Percentiles rank a stretch among this genome's conserved stretches.
These are phyloP conservation scores for Cynopterus sphinx DNA, from an alignment of 2,797 vertebrate genomes.

Conservation along the genomic window DNA sequence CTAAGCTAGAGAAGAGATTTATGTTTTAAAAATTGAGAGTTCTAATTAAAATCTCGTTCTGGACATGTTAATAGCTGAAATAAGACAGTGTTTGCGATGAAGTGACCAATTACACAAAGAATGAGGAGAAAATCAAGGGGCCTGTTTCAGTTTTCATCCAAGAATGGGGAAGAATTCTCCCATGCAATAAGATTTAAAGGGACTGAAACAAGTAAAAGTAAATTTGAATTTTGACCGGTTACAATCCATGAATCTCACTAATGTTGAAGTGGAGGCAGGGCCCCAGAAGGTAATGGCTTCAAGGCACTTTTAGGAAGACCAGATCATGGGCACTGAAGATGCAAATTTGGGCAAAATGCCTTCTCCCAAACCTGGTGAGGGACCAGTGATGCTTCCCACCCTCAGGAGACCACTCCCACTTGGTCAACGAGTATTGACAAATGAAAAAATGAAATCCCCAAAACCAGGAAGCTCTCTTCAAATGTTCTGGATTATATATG, in stretches of 20 bases:
- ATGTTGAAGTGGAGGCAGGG: background rate
- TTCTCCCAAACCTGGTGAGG: background rate
- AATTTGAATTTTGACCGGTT: background rate
- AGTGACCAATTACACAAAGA: background rate
- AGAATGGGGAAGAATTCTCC: background rate
- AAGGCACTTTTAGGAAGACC: background rate
- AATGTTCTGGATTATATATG: background rate
- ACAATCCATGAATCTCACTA: background rate
- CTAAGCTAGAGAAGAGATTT: background rate
- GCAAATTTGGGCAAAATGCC: background rate
- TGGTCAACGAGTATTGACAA: background rate
- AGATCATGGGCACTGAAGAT: background rate
- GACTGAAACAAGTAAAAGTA: background rate
- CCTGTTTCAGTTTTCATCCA: background rate
- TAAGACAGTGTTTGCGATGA: background rate
- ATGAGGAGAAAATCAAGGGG: background rate
- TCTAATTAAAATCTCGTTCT: slow-evolving; percentile 15
- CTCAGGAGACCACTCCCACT: background rate
- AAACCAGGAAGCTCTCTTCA: background rate
- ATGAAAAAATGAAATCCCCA: background rate
- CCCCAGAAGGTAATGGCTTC: background rate
- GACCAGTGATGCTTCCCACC: background rate
- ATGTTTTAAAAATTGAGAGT: background rate
- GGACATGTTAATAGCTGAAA: background rate
- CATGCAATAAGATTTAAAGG: background rate